Percentiles rank a stretch among this genome's conserved stretches.
Conservation (phyloP, 1,140 invertebrate genomes). For the Thaumatotibia leucotreta region DNA sequence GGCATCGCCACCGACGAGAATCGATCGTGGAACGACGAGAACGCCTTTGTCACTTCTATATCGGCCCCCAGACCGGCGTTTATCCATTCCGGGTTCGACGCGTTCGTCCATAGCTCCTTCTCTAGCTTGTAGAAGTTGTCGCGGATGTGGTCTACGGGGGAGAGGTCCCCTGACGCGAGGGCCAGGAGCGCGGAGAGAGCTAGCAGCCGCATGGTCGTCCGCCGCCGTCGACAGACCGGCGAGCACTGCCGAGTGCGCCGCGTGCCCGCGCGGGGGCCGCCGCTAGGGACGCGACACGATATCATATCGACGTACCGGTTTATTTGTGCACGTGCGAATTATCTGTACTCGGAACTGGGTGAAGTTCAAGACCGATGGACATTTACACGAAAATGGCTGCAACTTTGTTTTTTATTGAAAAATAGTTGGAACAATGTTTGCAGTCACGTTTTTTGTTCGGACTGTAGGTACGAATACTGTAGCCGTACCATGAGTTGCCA, state of each 20-base stretch:
- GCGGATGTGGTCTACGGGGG: conserved; percentile 76
- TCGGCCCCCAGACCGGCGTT: conserved; percentile 62
- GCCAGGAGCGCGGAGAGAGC: conserved; percentile 49
- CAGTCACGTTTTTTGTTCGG: too few species aligned
- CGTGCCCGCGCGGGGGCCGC: neutral
- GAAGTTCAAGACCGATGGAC: neutral
- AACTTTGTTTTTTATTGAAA: neutral
- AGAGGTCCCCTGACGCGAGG: conserved; percentile 33
- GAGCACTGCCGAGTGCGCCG: neutral
- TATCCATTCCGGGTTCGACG: conserved; percentile 65
- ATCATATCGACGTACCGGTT: neutral
- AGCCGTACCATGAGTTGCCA: too few species aligned
- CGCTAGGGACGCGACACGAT: neutral
- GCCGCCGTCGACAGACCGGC: neutral
- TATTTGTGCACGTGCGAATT: neutral
- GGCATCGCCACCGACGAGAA: conserved; percentile 57
- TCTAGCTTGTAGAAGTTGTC: conserved; percentile 76
- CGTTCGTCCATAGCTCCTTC: conserved; percentile 67
- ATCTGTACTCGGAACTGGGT: neutral
- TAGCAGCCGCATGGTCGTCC: conserved; percentile 43
- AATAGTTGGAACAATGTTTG: too few species aligned
- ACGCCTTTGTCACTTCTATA: conserved; percentile 76
- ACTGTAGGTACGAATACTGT: too few species aligned
- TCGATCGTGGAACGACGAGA: conserved; percentile 74
- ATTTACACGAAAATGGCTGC: neutral